phyloP scores from a whole-genome alignment of 2,797 vertebrate genomes.

The Platyrinchus mystaceus region DNA sequence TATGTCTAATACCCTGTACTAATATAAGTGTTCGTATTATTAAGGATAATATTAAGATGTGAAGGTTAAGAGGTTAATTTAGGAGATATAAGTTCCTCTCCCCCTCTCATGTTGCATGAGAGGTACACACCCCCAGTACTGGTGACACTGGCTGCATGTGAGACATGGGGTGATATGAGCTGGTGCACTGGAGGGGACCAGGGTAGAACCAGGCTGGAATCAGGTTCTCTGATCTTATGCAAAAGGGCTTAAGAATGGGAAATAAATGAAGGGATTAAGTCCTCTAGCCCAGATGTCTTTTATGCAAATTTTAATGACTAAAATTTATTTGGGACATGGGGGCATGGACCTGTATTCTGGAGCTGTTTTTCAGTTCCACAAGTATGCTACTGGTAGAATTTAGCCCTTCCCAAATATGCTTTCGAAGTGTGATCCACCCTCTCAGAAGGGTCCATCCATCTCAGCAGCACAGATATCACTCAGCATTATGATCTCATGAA shows the following conservation, averaged over 20 bases:
- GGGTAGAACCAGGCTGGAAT: neutral
- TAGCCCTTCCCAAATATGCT: neutral
- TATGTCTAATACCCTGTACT: neutral
- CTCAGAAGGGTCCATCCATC: neutral
- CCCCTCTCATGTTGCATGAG: neutral
- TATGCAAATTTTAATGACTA: neutral
- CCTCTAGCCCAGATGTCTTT: neutral
- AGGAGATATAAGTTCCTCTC: neutral
- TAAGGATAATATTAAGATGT: neutral
- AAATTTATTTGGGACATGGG: neutral
- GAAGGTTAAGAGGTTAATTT: neutral
- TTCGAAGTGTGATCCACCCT: neutral
- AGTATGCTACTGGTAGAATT: neutral
- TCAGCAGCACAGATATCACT: constrained; percentile 2
- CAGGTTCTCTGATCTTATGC: neutral
- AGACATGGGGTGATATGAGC: fast-evolving
- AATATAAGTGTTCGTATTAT: neutral
- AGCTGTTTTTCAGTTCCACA: neutral
- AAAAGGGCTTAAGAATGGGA: neutral
- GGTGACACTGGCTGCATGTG: neutral
- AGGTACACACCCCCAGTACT: fast-evolving
- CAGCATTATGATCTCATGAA: constrained; percentile 62
- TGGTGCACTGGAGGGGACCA: neutral
- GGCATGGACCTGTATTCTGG: neutral
- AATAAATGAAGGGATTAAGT: neutral